phyloP scores from a whole-genome alignment of 2,888 invertebrate genomes.

The Chamaedrilus cognettii region DNA sequence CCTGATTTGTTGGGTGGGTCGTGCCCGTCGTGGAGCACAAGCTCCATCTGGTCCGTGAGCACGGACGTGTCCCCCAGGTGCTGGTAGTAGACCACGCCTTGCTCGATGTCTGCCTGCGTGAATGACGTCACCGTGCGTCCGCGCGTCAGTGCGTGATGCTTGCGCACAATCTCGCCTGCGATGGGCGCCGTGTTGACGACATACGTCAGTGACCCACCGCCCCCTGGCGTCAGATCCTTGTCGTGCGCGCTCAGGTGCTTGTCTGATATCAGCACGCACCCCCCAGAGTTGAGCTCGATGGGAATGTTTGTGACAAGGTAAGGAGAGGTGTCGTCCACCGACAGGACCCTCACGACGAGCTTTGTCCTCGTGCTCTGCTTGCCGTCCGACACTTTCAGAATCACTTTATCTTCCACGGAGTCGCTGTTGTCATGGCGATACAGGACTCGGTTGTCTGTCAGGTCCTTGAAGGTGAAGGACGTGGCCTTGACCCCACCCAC shows the following conservation, averaged over 20 bases:
- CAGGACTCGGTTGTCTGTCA: constrained; percentile 46
- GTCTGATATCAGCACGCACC: constrained; percentile 47
- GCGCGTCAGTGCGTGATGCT: constrained; percentile 44
- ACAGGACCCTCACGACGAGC: constrained; percentile 55
- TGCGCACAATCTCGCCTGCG: constrained; percentile 52
- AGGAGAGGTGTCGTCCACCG: constrained; percentile 57
- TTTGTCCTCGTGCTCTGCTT: constrained; percentile 48
- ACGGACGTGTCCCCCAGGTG: constrained; percentile 50
- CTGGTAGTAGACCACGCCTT: constrained; percentile 56
- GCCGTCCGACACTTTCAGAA: constrained; percentile 54
- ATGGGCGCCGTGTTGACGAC: constrained; percentile 48
- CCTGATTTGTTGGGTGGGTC: constrained; percentile 56
- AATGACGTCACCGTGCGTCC: constrained; percentile 51
- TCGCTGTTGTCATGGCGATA: constrained; percentile 55
- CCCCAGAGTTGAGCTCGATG: constrained; percentile 53
- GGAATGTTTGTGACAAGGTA: constrained; percentile 53
- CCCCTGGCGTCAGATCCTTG: constrained; percentile 47
- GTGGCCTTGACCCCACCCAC: constrained; percentile 46
- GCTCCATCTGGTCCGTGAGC: constrained; percentile 51
- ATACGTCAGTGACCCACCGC: constrained; percentile 44
- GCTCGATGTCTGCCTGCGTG: constrained; percentile 52
- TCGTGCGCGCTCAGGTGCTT: constrained; percentile 52
- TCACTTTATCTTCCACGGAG: constrained; percentile 50
- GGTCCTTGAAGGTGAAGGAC: constrained; percentile 50
- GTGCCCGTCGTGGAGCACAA: constrained; percentile 52